A percentile compares a stretch with the other conserved stretches of the same genome.
These are phyloP conservation scores for Drosophila cardini DNA, from an alignment of 1,140 invertebrate species.

Conservation along the genomic window DNA sequence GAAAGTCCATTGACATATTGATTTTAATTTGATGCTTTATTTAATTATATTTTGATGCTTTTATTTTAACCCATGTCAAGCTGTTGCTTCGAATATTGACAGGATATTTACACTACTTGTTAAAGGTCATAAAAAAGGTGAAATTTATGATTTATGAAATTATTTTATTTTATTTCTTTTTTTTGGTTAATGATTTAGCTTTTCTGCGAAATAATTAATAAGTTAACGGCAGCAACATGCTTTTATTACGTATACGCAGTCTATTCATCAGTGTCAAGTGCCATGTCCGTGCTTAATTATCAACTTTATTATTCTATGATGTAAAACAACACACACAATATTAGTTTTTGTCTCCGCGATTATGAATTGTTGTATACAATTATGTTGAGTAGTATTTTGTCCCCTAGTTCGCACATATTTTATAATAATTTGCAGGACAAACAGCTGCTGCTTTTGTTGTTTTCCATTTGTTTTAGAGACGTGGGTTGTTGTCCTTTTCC, in stretches of 20 bases:
- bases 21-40: too few relatives aligned
- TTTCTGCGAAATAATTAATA: constrained; percentile 4
- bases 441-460: not conserved
- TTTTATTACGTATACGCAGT: not conserved
- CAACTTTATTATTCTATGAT: not conserved
- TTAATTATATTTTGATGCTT: too few relatives aligned
- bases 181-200: constrained; percentile 1
- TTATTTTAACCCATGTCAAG: too few relatives aligned
- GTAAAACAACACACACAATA: constrained; percentile 1
- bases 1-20: too few relatives aligned
- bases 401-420: too few relatives aligned
- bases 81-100: too few relatives aligned
- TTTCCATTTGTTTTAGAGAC: not conserved
- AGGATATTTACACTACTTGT: too few relatives aligned
- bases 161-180: not conserved
- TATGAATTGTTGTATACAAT: constrained; percentile 11
- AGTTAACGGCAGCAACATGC: not conserved
- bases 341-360: constrained; percentile 2
- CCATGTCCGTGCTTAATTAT: constrained; percentile 30
- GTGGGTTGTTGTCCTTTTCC: constrained; percentile 10
- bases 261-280: constrained; percentile 12
- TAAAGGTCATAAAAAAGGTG: too few relatives aligned
- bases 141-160: not conserved
- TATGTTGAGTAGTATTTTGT: constrained; percentile 3
- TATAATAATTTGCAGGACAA: not conserved